phyloP scores from a whole-genome alignment of 2,888 invertebrate species.

The Melinopterus prodromus region DNA sequence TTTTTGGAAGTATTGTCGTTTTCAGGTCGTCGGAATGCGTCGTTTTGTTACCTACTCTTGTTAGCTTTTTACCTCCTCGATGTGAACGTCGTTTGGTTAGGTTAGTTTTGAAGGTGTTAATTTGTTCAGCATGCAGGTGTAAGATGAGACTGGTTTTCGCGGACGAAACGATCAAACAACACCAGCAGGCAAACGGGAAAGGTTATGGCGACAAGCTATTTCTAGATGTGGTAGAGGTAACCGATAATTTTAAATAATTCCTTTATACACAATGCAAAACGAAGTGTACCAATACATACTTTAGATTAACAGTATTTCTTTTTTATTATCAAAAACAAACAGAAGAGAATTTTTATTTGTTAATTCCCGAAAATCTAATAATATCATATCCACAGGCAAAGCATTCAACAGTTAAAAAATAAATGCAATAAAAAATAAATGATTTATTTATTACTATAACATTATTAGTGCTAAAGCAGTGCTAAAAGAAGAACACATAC shows the following conservation, averaged over 20 bases:
- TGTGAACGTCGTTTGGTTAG: neutral
- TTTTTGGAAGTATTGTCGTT: neutral
- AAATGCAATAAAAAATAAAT: no score
- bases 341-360: no score
- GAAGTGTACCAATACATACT: neutral
- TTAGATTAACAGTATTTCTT: no score
- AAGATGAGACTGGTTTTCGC: neutral
- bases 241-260: neutral
- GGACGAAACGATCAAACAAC: neutral
- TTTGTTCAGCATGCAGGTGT: constrained; percentile 4
- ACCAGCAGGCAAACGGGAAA: neutral
- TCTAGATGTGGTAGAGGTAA: neutral
- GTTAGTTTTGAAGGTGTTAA: neutral
- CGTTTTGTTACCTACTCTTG: neutral
- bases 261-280: neutral
- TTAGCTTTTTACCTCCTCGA: neutral
- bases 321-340: no score
- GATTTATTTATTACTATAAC: no score
- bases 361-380: no score
- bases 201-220: neutral
- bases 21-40: neutral
- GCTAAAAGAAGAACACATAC: no score
- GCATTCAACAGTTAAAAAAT: no score
- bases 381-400: no score
- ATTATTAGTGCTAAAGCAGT: no score